These are phyloP conservation scores for Siniperca chuatsi DNA, from an alignment of 2,113 vertebrate species.

Conservation along the genomic window DNA sequence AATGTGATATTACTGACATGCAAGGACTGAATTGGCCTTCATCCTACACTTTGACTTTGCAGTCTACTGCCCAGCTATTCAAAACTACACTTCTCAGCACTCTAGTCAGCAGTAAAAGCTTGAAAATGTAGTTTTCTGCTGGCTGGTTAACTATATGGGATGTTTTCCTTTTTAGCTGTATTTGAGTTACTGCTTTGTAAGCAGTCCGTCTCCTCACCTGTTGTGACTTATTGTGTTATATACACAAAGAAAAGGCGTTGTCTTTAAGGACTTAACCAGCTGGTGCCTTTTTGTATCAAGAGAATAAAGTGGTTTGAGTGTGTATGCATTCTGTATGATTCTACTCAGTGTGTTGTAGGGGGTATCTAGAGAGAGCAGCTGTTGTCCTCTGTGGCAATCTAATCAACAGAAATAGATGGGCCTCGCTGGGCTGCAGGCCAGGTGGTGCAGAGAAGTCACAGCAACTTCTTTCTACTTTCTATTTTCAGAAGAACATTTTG, in stretches of 20 bases:
- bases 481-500: not conserved
- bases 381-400: slow-evolving; percentile 70
- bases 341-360: slow-evolving; percentile 20
- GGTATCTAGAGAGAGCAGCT: slow-evolving; percentile 71
- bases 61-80: not conserved
- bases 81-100: not conserved
- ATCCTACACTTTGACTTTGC: not conserved
- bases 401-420: slow-evolving; percentile 73
- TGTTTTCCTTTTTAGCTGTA: not conserved
- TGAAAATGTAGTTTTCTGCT: slow-evolving; percentile 31
- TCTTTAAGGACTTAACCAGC: slow-evolving; percentile 33
- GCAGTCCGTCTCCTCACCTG: slow-evolving; percentile 12
- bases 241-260: slow-evolving; percentile 21
- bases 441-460: slow-evolving; percentile 48
- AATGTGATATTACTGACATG: not conserved
- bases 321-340: slow-evolving; percentile 6
- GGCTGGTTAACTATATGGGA: not conserved
- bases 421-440: slow-evolving; percentile 17
- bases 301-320: slow-evolving; percentile 42
- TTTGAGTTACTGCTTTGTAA: slow-evolving; percentile 11
- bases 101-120: not conserved
- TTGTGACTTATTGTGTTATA: slow-evolving; percentile 37
- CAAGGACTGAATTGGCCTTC: not conserved
- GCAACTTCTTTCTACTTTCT: slow-evolving; percentile 8
- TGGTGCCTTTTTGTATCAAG: slow-evolving; percentile 31